Evolutionary conservation across 2,113 vertebrate genomes (phyloP), one percentile per base, ranked within the genome.

Genomic region (Lonchura striata): DNA sequence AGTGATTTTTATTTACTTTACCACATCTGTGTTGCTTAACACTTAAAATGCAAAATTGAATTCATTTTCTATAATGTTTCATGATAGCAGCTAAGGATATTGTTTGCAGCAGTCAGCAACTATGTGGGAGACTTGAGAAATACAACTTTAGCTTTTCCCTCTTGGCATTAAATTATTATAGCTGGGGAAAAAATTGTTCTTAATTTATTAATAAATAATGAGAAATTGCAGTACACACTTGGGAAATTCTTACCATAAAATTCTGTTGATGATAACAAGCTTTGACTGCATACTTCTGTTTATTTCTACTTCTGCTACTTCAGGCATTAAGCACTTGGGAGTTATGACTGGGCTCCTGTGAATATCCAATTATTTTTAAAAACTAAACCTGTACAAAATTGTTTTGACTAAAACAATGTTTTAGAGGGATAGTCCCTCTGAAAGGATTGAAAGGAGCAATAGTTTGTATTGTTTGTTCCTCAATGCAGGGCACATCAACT

Each of bases 1-100:
- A 94, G 76, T 79, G 79, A 57, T 88, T 95, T 91, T 92, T 92
- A 86, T 92, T 85, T 93, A 87, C 20, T 15, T 86, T 93, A 70
- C 85, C 79, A 83, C 79, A 77, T 92, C 79, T 82, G 75, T 46
- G 41, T 64, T 85, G 49, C 46, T 92, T n/a, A 74, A 35, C 59
- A 50, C 47, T 90, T 94, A 71, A 71, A 70, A 77, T 76, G n/a
- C 13, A 72, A 82, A 90, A 64, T 25, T 56, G 7, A 90, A 68
- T 87, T 93, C 0, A 30, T 88, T 92, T 79, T 88, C 52, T 76
- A 0, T 60, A 49, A 42, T 11, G 31, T 76, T 92, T 85, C 59
- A 4, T 53, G 61, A 41, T 68, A 90, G 53, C 27, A 64, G 28
- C 66, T 94, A 53, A 92, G 83, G 50, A 41, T 69, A 37, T 59